These are phyloP conservation scores for Mastacembelus armatus DNA, from an alignment of 2,797 vertebrate genomes.

Conservation along the genomic window DNA sequence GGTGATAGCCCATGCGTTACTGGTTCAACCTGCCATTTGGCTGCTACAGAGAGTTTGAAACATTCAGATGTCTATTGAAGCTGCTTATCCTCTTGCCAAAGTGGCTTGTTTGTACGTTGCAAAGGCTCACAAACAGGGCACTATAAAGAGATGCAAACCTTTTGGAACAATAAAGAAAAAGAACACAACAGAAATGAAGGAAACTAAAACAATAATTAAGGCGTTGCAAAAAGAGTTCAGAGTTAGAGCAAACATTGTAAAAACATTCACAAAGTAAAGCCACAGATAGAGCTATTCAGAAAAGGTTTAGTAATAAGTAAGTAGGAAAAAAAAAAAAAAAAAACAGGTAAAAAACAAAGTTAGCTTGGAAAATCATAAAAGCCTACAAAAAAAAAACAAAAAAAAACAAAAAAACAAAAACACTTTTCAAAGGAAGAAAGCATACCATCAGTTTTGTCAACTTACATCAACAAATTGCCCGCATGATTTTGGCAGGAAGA, in stretches of 20 bases:
- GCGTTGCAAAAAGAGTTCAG: constrained; percentile 81
- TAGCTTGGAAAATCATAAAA: constrained; percentile 82
- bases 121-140: constrained; percentile 85
- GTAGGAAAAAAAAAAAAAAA: constrained; percentile 83
- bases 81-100: constrained; percentile 81
- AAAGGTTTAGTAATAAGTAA: constrained; percentile 81
- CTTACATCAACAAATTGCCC: constrained; percentile 99
- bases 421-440: constrained; percentile 87
- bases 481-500: constrained; percentile 99
- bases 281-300: constrained; percentile 86
- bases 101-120: constrained; percentile 79
- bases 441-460: constrained; percentile 96
- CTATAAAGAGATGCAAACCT: constrained; percentile 84
- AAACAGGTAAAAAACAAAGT: constrained; percentile 72
- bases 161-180: constrained; percentile 68
- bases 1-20: constrained; percentile 1
- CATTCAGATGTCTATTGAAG: constrained; percentile 83
- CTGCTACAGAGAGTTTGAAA: constrained; percentile 59
- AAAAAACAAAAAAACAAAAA: constrained; percentile 82
- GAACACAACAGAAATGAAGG: constrained; percentile 66
- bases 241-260: constrained; percentile 84
- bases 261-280: constrained; percentile 87
- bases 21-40: constrained; percentile 1
- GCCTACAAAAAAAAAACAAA: constrained; percentile 80
- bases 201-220: constrained; percentile 69